Base-by-base conservation (phyloP, 2,113 vertebrate species). In the Protobothrops mucrosquamatus region DNA sequence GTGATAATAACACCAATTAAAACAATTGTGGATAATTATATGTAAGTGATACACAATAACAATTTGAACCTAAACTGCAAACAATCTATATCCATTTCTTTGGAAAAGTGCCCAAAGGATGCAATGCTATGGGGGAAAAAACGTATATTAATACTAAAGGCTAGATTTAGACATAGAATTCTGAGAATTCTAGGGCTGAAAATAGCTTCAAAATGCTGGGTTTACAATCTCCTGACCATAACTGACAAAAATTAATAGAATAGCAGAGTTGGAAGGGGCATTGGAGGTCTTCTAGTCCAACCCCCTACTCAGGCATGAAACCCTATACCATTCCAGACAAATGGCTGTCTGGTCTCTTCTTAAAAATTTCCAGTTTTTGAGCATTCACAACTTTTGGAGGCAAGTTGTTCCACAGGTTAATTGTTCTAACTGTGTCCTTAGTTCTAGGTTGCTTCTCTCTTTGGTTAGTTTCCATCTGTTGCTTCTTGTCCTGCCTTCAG, bases 141-240 rank as follows among this genome's bases (percentile, higher is more conserved):
- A n/a, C 22, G 12, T 22, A 52, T 43, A 92, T 22, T n/a, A 90
- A 92, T 11, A 23, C 1, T 1, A 74, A n/a, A 24, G n/a, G 57
- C 3, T 34, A 20, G 69, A 74, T 74, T 39, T 74, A 81, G 34
- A 18, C 18, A 43, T 7, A 43, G 12, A 11, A 93, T 90, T 3
- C 8, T 92, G 54, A 64, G 74, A 89, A 9, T 59, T 43, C 52
- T 8, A 55, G 61, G 61, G 1, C 0, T 87, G 26, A 52, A 20
- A 34, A 4, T 5, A 59, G 52, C 8, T 29, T 0, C 0, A 87
- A 93, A 3, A 22, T 3, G 48, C 85, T 0, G 0, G 15, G 6
- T 92, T 89, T 85, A 69, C 52, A 51, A 10, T n/a, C 46, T 88
- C 18, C 0, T 90, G 14, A 91, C 2, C 92, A 64, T 86, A 93